These are phyloP conservation scores for Campaea margaritaria DNA, from an alignment of 2,888 invertebrate species.

Conservation along the genomic window DNA sequence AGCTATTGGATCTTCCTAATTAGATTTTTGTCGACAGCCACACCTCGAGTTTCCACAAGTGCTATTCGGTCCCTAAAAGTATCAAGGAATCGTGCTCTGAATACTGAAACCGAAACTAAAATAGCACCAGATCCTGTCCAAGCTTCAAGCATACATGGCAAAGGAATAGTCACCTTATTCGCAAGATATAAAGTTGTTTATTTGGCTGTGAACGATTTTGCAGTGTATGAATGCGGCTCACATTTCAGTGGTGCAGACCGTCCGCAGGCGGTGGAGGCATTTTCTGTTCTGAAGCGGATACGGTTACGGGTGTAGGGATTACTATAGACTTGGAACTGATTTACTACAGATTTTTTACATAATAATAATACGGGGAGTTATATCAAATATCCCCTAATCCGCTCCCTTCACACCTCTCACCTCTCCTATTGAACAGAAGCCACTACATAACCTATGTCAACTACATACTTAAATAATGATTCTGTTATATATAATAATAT, in stretches of 20 bases:
- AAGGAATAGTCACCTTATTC: not conserved
- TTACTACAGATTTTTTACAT: not conserved
- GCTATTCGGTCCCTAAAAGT: conserved; percentile 15
- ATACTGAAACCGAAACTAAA: conserved; percentile 17
- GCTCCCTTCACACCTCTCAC: too few relatives aligned
- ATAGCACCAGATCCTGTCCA: conserved; percentile 5
- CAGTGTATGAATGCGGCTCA: not conserved
- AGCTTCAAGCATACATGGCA: not conserved
- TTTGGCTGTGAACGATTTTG: not conserved
- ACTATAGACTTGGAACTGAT: not conserved
- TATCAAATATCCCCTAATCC: too few relatives aligned
- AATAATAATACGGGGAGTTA: too few relatives aligned
- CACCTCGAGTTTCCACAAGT: conserved; percentile 15
- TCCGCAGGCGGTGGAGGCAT: conserved; percentile 5
- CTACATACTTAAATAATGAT: too few relatives aligned
- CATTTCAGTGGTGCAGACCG: conserved; percentile 3
- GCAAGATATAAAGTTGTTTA: not conserved
- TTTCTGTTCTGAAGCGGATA: not conserved
- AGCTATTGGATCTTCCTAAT: conserved; percentile 13
- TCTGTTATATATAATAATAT: too few relatives aligned
- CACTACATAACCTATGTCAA: too few relatives aligned
- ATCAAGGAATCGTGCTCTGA: conserved; percentile 20
- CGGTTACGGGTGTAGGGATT: too few relatives aligned
- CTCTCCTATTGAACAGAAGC: too few relatives aligned
- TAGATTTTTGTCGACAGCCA: conserved; percentile 9